phyloP scores from a whole-genome alignment of 2,113 vertebrate species.

The Gorilla gorilla region DNA sequence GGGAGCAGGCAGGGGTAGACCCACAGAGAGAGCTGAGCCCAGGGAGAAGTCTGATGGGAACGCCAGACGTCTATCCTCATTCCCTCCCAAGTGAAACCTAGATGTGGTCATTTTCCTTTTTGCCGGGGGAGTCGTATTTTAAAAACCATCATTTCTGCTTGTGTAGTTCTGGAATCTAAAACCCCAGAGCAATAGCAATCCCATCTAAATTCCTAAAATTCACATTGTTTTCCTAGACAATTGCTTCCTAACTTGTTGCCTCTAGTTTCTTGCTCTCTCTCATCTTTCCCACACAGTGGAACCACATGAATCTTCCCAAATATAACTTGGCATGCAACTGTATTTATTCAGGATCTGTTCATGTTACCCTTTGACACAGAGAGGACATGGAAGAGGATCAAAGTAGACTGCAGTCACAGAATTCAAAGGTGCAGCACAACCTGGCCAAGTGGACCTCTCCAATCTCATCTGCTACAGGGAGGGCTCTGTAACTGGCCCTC shows the following conservation, averaged over 20 bases:
- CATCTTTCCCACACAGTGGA: conserved; percentile 27
- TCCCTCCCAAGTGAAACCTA: background rate
- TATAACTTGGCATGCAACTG: background rate
- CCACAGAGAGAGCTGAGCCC: background rate
- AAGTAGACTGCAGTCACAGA: background rate
- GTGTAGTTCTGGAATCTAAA: conserved; percentile 28
- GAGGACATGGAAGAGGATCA: background rate
- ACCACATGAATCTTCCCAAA: conserved; percentile 44
- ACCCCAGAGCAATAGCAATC: background rate
- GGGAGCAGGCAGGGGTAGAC: background rate
- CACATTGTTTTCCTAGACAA: background rate
- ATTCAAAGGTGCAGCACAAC: background rate
- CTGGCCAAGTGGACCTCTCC: background rate
- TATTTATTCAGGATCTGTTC: conserved; percentile 17
- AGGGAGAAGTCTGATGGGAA: background rate
- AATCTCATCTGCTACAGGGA: background rate
- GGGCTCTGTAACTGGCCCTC: background rate
- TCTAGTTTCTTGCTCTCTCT: background rate
- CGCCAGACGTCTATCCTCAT: background rate
- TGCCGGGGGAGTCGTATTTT: background rate
- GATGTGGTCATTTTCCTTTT: too few species aligned
- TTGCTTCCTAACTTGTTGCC: background rate
- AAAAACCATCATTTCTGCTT: background rate
- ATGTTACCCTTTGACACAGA: background rate
- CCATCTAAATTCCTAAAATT: conserved; percentile 24